Percentiles rank a stretch among this genome's conserved stretches.
These are phyloP conservation scores for Rhodophaea formosa DNA, from an alignment of 2,888 invertebrate genomes.

Conservation along the genomic window DNA sequence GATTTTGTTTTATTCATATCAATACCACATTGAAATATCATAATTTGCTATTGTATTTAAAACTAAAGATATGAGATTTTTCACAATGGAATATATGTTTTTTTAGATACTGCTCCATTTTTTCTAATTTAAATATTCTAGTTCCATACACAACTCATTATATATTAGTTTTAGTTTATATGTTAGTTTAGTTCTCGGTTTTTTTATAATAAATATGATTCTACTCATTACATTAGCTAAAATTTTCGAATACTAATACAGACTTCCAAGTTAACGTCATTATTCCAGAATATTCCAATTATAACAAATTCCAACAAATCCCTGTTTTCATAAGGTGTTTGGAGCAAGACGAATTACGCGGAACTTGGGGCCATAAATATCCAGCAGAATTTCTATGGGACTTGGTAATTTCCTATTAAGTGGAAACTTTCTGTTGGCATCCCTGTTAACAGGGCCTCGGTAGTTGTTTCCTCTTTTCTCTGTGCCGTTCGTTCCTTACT, in stretches of 20 bases:
- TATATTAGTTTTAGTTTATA: too few species aligned
- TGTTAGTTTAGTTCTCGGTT: too few species aligned
- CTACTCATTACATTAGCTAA: not conserved
- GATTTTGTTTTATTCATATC: too few species aligned
- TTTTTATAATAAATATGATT: too few species aligned
- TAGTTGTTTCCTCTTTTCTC: not conserved
- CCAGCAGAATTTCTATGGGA: constrained; percentile 19
- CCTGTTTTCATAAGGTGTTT: constrained; percentile 17
- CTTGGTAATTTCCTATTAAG: constrained; percentile 32
- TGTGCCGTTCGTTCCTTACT: not conserved
- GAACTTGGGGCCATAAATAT: constrained; percentile 28
- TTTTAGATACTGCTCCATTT: too few species aligned
- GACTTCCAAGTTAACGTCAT: not conserved
- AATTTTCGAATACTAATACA: not conserved
- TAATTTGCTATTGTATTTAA: too few species aligned
- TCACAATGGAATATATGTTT: too few species aligned
- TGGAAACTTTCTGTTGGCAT: constrained; percentile 25
- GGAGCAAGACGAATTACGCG: constrained; percentile 16
- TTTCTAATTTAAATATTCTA: too few species aligned
- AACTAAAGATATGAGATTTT: too few species aligned
- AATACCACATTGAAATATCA: too few species aligned
- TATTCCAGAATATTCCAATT: not conserved
- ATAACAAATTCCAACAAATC: not conserved
- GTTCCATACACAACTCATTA: too few species aligned
- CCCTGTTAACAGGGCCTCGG: constrained; percentile 14